Percentiles rank a stretch among this genome's conserved stretches.
Evolutionary conservation across 2,113 vertebrate genomes (phyloP).

Genomic region (Hystrix cristata): DNA sequence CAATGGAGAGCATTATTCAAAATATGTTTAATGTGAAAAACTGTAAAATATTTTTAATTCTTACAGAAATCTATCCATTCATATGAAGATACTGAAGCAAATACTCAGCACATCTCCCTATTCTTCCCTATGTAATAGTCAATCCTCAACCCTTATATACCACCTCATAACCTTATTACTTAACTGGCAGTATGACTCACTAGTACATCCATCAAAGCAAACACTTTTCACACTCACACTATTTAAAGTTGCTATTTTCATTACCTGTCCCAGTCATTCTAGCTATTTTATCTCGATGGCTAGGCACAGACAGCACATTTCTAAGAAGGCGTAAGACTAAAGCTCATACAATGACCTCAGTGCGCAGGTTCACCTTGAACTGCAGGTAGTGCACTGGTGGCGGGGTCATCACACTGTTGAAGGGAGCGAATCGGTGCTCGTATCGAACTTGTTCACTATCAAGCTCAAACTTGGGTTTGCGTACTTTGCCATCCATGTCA

Average conservation of each 20-base stretch:
- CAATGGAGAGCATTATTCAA: conserved; percentile 65
- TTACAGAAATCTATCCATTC: conserved; percentile 39
- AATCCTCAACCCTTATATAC: neutral
- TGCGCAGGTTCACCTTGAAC: conserved; percentile 92
- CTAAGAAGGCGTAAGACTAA: neutral
- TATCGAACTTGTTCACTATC: conserved; percentile 99
- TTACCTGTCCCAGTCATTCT: neutral
- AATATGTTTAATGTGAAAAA: conserved; percentile 55
- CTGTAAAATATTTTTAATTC: conserved; percentile 63
- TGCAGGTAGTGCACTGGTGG: conserved; percentile 98
- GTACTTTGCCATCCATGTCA: conserved; percentile 99
- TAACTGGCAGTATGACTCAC: conserved; percentile 21
- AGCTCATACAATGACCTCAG: neutral
- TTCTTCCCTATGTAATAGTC: neutral
- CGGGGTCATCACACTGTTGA: conserved; percentile 99
- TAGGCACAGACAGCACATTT: neutral
- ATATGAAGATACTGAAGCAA: neutral
- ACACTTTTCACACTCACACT: neutral
- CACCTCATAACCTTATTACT: neutral
- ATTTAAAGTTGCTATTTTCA: conserved; percentile 25
- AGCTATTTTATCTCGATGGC: neutral
- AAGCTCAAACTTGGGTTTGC: conserved; percentile 98
- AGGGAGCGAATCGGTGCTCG: conserved; percentile 98
- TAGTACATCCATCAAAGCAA: neutral
- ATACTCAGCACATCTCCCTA: neutral